A percentile compares a stretch with the other conserved stretches of the same genome.
These are phyloP conservation scores for Desoria tigrina DNA, from an alignment of 2,888 invertebrate species.

Conservation along the genomic window DNA sequence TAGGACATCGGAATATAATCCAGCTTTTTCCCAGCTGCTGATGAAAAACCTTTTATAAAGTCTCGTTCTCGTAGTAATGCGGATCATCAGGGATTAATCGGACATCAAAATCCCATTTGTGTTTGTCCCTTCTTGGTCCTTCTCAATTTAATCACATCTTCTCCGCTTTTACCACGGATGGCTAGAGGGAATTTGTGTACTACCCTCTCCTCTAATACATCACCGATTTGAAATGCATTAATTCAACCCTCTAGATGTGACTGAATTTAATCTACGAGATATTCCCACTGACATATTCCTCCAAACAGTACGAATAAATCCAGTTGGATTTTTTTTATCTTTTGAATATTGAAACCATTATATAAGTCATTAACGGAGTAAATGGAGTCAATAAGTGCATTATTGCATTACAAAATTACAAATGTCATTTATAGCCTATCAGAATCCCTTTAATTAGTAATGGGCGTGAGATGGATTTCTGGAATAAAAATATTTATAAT, in stretches of 20 bases:
- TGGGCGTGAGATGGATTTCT: constrained; percentile 25
- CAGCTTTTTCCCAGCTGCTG: constrained; percentile 22
- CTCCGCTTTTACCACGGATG: constrained; percentile 45
- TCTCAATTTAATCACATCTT: constrained; percentile 47
- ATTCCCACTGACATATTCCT: not conserved
- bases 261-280: constrained; percentile 7
- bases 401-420: not conserved
- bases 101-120: constrained; percentile 38
- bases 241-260: constrained; percentile 14
- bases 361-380: too few relatives aligned
- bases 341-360: too few relatives aligned
- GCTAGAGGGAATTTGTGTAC: constrained; percentile 11
- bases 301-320: too few relatives aligned
- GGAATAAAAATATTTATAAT: constrained; percentile 36
- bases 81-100: constrained; percentile 32
- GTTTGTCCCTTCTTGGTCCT: constrained; percentile 22
- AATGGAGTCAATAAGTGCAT: constrained; percentile 5
- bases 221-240: constrained; percentile 15
- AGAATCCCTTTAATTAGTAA: not conserved
- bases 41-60: constrained; percentile 22
- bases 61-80: constrained; percentile 16
- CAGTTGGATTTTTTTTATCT: too few relatives aligned
- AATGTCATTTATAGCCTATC: not conserved
- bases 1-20: constrained; percentile 5
- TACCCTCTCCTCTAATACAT: not conserved